Conservation (phyloP, 2,113 vertebrate species). For the Megaceryle maxima region DNA sequence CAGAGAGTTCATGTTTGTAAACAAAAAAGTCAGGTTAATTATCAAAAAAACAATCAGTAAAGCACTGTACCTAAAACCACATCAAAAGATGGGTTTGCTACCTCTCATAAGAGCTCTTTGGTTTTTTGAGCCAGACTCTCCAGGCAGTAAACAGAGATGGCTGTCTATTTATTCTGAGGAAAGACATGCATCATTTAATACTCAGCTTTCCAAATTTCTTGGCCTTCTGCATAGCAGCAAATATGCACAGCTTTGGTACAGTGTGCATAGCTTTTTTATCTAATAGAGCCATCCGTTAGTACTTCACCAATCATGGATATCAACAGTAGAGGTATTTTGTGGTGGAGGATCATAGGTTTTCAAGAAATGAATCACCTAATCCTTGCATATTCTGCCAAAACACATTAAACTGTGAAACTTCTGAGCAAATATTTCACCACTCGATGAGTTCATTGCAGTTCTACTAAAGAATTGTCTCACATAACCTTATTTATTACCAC, state of each 20-base stretch:
- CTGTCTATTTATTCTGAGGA: constrained; percentile 17
- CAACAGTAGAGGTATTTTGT: not conserved
- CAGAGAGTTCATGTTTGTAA: constrained; percentile 10
- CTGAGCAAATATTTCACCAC: not conserved
- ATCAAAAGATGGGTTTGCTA: not conserved
- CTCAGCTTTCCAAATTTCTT: constrained; percentile 9
- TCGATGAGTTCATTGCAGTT: not conserved
- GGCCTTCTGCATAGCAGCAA: not conserved
- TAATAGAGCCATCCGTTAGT: not conserved
- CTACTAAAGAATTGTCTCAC: not conserved
- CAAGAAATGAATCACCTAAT: not conserved
- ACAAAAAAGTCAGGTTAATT: constrained; percentile 11
- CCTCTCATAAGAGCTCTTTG: constrained; percentile 6
- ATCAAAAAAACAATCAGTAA: constrained; percentile 16
- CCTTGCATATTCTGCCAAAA: constrained; percentile 30
- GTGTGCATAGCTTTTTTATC: not conserved
- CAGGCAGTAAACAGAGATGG: constrained; percentile 4
- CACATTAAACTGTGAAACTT: constrained; percentile 25
- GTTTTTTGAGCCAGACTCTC: constrained; percentile 17
- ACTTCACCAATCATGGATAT: not conserved
- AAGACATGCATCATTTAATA: constrained; percentile 29
- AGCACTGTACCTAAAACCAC: constrained; percentile 35
- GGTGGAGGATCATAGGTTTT: not conserved
- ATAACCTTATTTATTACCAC: not conserved
- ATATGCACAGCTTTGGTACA: not conserved